phyloP scores from a whole-genome alignment of 2,797 vertebrate species.

The Tragelaphus oryx region DNA sequence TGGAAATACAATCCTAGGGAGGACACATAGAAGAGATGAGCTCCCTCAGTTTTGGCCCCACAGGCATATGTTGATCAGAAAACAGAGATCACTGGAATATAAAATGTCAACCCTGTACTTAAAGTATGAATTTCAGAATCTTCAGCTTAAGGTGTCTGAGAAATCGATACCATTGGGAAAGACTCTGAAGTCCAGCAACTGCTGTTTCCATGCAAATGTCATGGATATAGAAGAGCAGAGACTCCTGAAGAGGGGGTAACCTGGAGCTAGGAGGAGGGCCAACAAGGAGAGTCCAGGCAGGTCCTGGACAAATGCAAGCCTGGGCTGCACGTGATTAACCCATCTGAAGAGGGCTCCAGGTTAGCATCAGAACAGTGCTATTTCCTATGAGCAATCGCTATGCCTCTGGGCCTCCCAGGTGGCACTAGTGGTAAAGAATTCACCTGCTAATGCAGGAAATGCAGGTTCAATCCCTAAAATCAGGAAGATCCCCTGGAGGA shows the following conservation, averaged over 20 bases:
- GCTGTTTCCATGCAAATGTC: background rate
- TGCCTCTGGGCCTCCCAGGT: background rate
- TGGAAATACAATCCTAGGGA: background rate
- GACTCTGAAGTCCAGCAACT: background rate
- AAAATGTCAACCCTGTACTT: background rate
- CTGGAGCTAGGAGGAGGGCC: background rate
- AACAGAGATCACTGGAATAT: background rate
- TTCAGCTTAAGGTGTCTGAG: background rate
- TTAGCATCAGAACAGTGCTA: background rate
- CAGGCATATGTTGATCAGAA: background rate
- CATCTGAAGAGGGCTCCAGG: background rate
- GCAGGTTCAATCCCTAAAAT: background rate
- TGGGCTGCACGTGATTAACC: background rate
- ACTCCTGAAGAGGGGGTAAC: background rate
- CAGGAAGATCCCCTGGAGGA: background rate
- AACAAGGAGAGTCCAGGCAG: background rate
- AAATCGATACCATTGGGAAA: background rate
- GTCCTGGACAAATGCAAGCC: background rate
- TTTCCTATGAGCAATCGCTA: background rate
- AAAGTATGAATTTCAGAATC: background rate
- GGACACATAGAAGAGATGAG: background rate
- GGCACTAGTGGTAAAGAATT: background rate
- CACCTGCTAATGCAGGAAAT: background rate
- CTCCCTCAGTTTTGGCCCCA: background rate
- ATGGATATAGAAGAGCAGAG: background rate